Evolutionary conservation across 2,113 vertebrate species (phyloP), one percentile per base, ranked within the genome.

Genomic region (Hystrix cristata): DNA sequence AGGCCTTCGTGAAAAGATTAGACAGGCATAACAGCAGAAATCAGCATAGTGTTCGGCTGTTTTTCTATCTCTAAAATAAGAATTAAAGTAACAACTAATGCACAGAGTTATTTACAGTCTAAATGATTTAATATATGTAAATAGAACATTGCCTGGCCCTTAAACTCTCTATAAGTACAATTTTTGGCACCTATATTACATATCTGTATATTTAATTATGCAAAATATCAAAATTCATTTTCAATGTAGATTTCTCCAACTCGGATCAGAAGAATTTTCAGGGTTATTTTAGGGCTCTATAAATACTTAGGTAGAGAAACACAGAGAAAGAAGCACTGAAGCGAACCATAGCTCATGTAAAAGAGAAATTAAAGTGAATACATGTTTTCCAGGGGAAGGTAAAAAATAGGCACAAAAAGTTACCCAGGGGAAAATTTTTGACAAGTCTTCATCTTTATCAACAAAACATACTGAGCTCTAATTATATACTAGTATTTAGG

Each of bases 181-280:
- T 92, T 83, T 83, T 92, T 46, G 91, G 43, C 1, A 51, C 15
- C 18, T 10, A 51, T 12, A 64, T 55, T 18, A 85, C 31, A 0
- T 53, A 55, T 27, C 80, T 29, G 1, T 74, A 4, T 21, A 14
- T 78, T 55, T 89, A 31, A 46, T 71, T 21, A 59, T 0, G 51
- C 38, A 78, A 82, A 84, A 93, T 23, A 85, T 60, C 60, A 82
- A 95, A 62, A 90, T 82, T 80, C 59, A 67, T 62, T 84, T 76
- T 64, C 38, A 94, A 29, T 48, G 27, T 91, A 29, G 2, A 57
- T 87, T 88, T 78, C 12, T 48, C 23, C 43, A 86, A 21, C 1
- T 85, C 14, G 7, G 11, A 81, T 88, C 53, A 71, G 27, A 18
- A 94, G 14, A 85, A 59, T 43, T 12, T 29, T 71, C 67, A 1